Evolutionary conservation across 2,113 vertebrate species (phyloP), one percentile per base, ranked within the genome.

Genomic region (Gadus chalcogrammus): DNA sequence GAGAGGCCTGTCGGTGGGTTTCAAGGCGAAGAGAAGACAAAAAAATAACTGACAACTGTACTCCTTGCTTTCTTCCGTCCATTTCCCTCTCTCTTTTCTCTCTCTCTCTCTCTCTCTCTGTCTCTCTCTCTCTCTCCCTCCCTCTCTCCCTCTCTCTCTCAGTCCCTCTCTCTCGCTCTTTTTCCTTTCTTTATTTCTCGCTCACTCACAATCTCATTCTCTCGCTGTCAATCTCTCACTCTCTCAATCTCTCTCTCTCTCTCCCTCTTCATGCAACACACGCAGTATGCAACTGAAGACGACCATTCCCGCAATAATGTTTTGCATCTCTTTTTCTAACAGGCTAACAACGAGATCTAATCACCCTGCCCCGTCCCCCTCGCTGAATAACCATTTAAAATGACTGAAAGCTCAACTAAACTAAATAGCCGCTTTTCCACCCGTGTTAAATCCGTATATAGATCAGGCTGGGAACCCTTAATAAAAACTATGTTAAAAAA

Each of bases 381-480:
- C 83, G 82, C 85, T 83, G 79, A 93, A 89, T 91, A 93, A 83
- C 73, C 87, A 91, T 93, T 80, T 71, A 87, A 86, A 69, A 82
- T 82, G 42, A 82, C 82, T 76, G 78, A 83, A 88, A 79, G 91
- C 91, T 83, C 91, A 79, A 85, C 84, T 84, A 91, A 79, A 85
- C 84, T 84, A 91, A 91, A 88, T 81, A 87, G 77, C 73, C 77
- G 85, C 88, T 90, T 89, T 92, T 91, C 92, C 92, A 94, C 93
- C 92, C 94, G 93, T 95, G 95, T 93, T 87, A 95, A 93, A 93
- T 94, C 93, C 93, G 92, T 94, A 95, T 94, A 92, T 93, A 94
- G 93, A 95, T 92, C 92, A 93, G 94, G 94, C 93, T 94, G 93
- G 92, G 92, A 94, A 93, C 94, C 80, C 68, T 17, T 58, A 48